These are phyloP conservation scores for Terebella lapidaria DNA, from an alignment of 2,888 invertebrate genomes.

Conservation along the genomic window DNA sequence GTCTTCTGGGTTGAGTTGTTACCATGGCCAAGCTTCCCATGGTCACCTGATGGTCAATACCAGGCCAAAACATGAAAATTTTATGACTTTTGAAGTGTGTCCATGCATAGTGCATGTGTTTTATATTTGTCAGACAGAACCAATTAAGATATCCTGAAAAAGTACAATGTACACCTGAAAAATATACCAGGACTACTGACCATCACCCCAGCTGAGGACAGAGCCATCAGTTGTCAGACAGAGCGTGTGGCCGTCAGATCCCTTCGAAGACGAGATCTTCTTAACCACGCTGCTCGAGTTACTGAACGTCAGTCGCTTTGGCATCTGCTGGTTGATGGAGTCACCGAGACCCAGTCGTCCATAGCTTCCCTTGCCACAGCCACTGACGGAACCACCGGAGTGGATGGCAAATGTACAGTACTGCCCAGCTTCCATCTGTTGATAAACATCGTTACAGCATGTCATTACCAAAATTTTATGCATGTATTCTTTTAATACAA, in stretches of 20 bases:
- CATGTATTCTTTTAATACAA: too few relatives aligned
- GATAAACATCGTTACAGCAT: too few relatives aligned
- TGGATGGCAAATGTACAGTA: slow-evolving; percentile 64
- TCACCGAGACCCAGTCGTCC: slow-evolving; percentile 64
- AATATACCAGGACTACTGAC: too few relatives aligned
- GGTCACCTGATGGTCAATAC: slow-evolving; percentile 59
- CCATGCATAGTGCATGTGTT: too few relatives aligned
- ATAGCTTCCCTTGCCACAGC: slow-evolving; percentile 56
- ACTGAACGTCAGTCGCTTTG: slow-evolving; percentile 59
- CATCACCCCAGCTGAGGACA: slow-evolving; percentile 67
- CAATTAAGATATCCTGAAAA: too few relatives aligned
- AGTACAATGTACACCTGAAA: too few relatives aligned
- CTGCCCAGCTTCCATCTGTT: slow-evolving; percentile 64
- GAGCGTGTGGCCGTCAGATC: slow-evolving; percentile 64
- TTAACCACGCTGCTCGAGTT: slow-evolving; percentile 43
- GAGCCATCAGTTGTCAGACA: slow-evolving; percentile 64
- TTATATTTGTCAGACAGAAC: too few relatives aligned
- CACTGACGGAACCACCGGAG: slow-evolving; percentile 60
- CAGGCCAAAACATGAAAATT: too few relatives aligned
- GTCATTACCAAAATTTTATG: too few relatives aligned
- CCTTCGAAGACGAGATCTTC: slow-evolving; percentile 62
- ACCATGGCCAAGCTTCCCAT: slow-evolving; percentile 65
- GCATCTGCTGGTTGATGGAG: slow-evolving; percentile 61
- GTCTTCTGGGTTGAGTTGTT: slow-evolving; percentile 62
- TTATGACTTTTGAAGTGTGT: too few relatives aligned